phyloP scores from a whole-genome alignment of 2,113 vertebrate species.

The Sylvicapra grimmia region DNA sequence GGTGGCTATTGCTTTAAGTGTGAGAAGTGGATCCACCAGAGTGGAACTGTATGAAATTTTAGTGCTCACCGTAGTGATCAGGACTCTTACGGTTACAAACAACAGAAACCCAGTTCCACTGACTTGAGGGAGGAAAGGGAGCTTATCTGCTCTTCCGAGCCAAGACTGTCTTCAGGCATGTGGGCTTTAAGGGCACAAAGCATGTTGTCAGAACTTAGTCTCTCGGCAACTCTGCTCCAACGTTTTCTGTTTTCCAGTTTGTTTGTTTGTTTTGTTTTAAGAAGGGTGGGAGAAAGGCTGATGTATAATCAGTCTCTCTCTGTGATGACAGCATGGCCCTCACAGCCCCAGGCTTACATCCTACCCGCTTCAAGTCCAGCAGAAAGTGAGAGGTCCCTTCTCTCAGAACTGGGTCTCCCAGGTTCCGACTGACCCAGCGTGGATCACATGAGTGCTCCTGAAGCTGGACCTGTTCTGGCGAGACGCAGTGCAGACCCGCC shows the following conservation, averaged over 20 bases:
- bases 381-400: background rate
- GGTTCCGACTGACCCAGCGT: background rate
- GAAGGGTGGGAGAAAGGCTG: background rate
- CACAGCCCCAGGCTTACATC: background rate
- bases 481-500: background rate
- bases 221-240: background rate
- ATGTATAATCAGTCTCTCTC: background rate
- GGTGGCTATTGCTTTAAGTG: background rate
- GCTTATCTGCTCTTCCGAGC: background rate
- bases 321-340: background rate
- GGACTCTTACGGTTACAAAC: background rate
- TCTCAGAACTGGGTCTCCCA: background rate
- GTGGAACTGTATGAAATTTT: background rate
- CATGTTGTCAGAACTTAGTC: background rate
- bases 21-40: background rate
- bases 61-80: background rate
- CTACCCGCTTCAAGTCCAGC: background rate
- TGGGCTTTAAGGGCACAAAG: background rate
- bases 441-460: background rate
- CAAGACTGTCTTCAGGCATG: background rate
- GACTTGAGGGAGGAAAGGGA: background rate
- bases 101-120: background rate
- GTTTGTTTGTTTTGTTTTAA: background rate
- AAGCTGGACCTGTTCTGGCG: background rate
- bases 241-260: background rate